Evolutionary conservation across 2,888 invertebrate genomes (phyloP).

Genomic region (Priocnemis perturbator): DNA sequence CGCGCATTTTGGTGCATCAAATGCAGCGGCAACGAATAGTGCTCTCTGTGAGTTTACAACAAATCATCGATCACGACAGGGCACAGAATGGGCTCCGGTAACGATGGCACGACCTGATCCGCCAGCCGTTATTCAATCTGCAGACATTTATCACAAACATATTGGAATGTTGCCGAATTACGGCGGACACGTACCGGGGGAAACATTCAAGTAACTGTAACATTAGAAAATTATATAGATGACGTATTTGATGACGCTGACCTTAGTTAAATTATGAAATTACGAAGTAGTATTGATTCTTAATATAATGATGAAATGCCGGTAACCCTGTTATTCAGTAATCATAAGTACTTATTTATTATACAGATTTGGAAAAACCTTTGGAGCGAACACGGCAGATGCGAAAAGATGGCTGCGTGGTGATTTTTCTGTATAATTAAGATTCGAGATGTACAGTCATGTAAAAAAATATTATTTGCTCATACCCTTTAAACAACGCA

Average conservation of each 20-base stretch:
- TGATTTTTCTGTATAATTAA: constrained; percentile 24
- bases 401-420: constrained; percentile 77
- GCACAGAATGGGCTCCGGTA: constrained; percentile 86
- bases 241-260: neutral
- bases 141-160: constrained; percentile 84
- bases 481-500: too few species aligned
- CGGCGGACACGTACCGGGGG: constrained; percentile 87
- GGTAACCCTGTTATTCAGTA: too few species aligned
- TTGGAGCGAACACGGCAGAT: constrained; percentile 84
- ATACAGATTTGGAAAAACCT: constrained; percentile 86
- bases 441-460: too few species aligned
- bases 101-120: constrained; percentile 78
- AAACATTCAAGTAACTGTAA: constrained; percentile 79
- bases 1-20: constrained; percentile 80
- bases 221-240: constrained; percentile 3
- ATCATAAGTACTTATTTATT: too few species aligned
- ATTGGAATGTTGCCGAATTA: constrained; percentile 87
- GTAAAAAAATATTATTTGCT: too few species aligned
- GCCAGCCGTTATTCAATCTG: constrained; percentile 76
- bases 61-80: constrained; percentile 83
- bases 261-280: too few species aligned
- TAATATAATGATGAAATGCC: too few species aligned
- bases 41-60: constrained; percentile 86
- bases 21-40: constrained; percentile 82
- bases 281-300: neutral